A percentile compares a stretch with the other conserved stretches of the same genome.
These are phyloP conservation scores for Paedocypris micromegethes DNA, from an alignment of 2,797 vertebrate genomes.

Conservation along the genomic window DNA sequence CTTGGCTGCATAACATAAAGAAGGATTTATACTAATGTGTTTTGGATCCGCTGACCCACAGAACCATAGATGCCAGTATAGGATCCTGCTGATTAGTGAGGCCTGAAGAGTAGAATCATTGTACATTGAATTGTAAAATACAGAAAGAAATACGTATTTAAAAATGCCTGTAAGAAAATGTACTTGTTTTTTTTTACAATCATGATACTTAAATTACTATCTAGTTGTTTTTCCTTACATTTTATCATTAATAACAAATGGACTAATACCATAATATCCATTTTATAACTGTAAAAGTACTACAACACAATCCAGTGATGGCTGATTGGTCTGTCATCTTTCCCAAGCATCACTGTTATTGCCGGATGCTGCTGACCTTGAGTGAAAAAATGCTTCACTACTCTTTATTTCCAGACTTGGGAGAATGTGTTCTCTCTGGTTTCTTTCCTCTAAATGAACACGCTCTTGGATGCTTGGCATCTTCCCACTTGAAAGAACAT, in stretches of 20 bases:
- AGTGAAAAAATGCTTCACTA: conserved; percentile 35
- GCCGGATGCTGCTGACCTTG: conserved; percentile 58
- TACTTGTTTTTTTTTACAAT: too few species aligned
- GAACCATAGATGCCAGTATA: conserved; percentile 54
- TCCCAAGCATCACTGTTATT: conserved; percentile 55
- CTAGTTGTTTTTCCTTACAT: too few species aligned
- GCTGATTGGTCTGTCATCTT: conserved; percentile 23
- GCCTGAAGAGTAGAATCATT: conserved; percentile 32
- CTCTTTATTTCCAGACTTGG: conserved; percentile 42
- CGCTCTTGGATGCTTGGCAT: conserved; percentile 7
- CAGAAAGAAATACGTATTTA: too few species aligned
- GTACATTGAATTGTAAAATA: background rate
- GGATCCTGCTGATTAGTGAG: conserved; percentile 53
- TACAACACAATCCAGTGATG: conserved; percentile 4
- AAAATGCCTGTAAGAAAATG: too few species aligned
- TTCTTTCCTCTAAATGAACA: conserved; percentile 35
- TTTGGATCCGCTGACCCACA: conserved; percentile 48
- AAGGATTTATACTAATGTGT: conserved; percentile 53
- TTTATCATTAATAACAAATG: too few species aligned
- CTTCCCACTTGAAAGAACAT: background rate
- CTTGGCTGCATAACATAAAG: conserved; percentile 44
- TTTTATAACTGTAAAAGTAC: background rate
- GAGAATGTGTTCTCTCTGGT: conserved; percentile 32
- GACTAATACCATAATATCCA: too few species aligned
- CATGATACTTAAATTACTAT: too few species aligned